Base-by-base conservation (phyloP, 1,140 invertebrate species). In the Drosophila lini region DNA sequence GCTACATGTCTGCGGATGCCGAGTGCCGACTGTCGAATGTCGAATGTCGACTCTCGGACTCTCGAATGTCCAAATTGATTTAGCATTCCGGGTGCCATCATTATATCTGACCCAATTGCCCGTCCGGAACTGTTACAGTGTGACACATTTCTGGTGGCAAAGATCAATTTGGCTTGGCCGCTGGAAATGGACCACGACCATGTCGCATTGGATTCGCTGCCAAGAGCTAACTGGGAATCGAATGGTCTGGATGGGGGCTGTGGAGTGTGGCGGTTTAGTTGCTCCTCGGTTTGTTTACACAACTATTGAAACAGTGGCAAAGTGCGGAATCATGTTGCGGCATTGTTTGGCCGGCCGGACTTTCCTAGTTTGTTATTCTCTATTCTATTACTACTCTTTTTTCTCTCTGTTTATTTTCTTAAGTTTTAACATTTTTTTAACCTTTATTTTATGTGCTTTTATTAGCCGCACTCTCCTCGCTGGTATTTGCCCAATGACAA, bases 401-500 rank as follows among this genome's bases (percentile, higher is more conserved):
- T 19, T 36, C 2, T 22, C 7, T 9, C 32, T 53, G 4, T 38
- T 53, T 69, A 40, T 22, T 53, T 25, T n/a, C n/a, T 28, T 32
- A 31, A 28, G 57, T 55, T 53, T 42, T 22, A 48, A 38, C 22
- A 36, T 64, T 45, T 61, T 57, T 28, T 40, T 38, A 32, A 36
- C 32, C 52, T 68, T 40, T 69, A 44, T 77, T 76, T 57, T 64
- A 56, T 59, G 53, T 71, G 74, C 36, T 61, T 61, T 77, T 86
- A 88, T 88, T 86, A 77, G 82, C 70, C 80, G 55, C 62, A 56
- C 70, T 81, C 83, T 85, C 78, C 68, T 65, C 58, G 79, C 62
- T 58, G 76, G 64, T 85, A 74, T 78, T 82, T 82, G 65, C 80
- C 61, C 56, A 70, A 55, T 65, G 53, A 48, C 55, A 56, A 74